phyloP scores from a whole-genome alignment of 2,113 vertebrate genomes.

The Paramormyrops kingsleyae region DNA sequence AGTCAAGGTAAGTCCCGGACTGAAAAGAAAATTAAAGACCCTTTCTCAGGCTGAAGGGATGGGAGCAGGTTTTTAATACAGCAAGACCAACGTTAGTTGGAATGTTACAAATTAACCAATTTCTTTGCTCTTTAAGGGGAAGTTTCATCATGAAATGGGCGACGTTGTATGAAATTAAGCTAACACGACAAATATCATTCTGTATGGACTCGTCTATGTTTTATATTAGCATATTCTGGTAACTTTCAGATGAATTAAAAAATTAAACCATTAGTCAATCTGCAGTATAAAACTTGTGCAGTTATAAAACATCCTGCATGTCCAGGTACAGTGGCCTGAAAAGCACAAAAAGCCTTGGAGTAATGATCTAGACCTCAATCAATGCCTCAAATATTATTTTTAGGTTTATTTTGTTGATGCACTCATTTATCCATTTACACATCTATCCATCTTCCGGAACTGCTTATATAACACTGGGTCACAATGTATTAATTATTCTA shows the following conservation, averaged over 20 bases:
- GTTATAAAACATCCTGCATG: neutral
- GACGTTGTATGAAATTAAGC: neutral
- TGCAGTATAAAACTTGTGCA: neutral
- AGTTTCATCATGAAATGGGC: neutral
- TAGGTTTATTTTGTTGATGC: neutral
- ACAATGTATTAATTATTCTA: neutral
- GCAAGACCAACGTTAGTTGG: neutral
- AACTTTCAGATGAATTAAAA: neutral
- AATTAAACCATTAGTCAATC: neutral
- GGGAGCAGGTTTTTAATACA: neutral
- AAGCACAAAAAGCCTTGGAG: neutral
- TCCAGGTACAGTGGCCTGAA: neutral
- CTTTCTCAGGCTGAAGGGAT: neutral
- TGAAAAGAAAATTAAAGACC: neutral
- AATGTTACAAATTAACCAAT: neutral
- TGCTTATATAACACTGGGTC: neutral
- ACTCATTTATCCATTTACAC: neutral
- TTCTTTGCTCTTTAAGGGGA: neutral
- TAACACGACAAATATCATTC: neutral
- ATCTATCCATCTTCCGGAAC: neutral
- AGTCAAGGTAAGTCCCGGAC: neutral
- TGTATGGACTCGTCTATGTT: neutral
- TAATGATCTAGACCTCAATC: neutral
- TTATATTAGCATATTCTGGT: neutral
- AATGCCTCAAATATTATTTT: neutral